Base-by-base conservation (phyloP, 2,113 vertebrate species). In the Dromas ardeola region DNA sequence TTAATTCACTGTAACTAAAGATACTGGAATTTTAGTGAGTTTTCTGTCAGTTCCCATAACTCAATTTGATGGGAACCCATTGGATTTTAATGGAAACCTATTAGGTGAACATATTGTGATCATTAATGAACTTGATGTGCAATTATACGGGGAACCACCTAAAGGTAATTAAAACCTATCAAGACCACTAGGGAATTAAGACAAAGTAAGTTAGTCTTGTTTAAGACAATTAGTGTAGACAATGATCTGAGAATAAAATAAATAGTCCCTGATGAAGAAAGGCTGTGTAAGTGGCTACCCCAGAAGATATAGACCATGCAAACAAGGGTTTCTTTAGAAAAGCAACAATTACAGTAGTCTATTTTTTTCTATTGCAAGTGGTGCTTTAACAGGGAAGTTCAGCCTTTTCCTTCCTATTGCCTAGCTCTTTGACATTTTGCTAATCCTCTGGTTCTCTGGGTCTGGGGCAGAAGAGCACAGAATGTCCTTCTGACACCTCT, bases 71-170 rank as follows among this genome's bases (percentile, higher is more conserved):
- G 97, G 96, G 96, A 96, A 97, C 97, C 97, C 97, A 96, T 97
- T 97, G 97, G 97, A 98, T 97, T 98, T 98, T 98, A 98, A 98
- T 98, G 97, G 98, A 98, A 98, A 97, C 98, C 95, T 94, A 98
- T 98, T 98, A 98, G 96, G 95, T 93, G 97, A 98, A 98, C 98
- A 98, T 98, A 98, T 96, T 98, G 98, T 96, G 96, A 96, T 97
- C 98, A 98, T 97, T 98, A 98, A 98, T 97, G 97, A 98, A 98
- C 96, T 97, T 69, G 95, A 97, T 97, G 96, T 96, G 95, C 76
- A 83, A 94, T 96, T 96, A 96, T 49, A 91, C 18, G 2, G 93
- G 90, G 96, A 97, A 94, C 96, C 97, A 97, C 97, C 98, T 96
- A 98, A 98, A 98, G 97, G 97, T 98, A 98, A 98, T 98, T 98